Conservation (phyloP, 2,797 vertebrate genomes). For the Poeciliopsis gracilis region DNA sequence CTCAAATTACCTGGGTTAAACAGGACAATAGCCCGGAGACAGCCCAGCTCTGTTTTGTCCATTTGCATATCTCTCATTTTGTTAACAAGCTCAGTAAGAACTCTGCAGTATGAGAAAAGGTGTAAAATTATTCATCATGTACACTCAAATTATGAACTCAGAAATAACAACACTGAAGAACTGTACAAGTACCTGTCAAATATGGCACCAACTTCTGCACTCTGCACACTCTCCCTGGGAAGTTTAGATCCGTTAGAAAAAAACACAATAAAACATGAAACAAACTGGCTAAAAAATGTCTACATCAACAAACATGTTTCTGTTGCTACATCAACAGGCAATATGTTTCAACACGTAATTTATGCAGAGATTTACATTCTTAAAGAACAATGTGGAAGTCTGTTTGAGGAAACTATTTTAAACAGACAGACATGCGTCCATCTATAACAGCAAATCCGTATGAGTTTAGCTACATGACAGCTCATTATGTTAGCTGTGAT, state of each 20-base stretch:
- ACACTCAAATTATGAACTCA: neutral
- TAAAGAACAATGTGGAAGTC: neutral
- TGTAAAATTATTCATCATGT: neutral
- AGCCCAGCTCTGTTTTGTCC: conserved; percentile 97
- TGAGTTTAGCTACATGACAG: neutral
- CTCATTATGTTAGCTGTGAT: neutral
- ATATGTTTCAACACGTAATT: neutral
- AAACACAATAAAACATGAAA: neutral
- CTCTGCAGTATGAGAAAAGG: conserved; percentile 72
- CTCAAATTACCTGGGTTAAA: conserved; percentile 90
- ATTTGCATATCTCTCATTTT: conserved; percentile 99
- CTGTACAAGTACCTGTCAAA: conserved; percentile 86
- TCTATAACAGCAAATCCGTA: too few species aligned
- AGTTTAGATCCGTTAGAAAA: conserved; percentile 11
- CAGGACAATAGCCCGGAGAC: conserved; percentile 95
- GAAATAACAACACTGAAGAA: neutral
- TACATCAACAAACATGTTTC: neutral
- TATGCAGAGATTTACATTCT: neutral
- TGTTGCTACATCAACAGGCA: neutral
- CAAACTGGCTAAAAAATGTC: neutral
- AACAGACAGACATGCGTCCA: too few species aligned
- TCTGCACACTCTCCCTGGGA: conserved; percentile 89
- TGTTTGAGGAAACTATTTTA: neutral
- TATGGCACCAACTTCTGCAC: conserved; percentile 93
- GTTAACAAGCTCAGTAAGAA: conserved; percentile 96